These are phyloP conservation scores for Dicyrtoma fusca DNA, from an alignment of 2,888 invertebrate genomes.

Conservation along the genomic window DNA sequence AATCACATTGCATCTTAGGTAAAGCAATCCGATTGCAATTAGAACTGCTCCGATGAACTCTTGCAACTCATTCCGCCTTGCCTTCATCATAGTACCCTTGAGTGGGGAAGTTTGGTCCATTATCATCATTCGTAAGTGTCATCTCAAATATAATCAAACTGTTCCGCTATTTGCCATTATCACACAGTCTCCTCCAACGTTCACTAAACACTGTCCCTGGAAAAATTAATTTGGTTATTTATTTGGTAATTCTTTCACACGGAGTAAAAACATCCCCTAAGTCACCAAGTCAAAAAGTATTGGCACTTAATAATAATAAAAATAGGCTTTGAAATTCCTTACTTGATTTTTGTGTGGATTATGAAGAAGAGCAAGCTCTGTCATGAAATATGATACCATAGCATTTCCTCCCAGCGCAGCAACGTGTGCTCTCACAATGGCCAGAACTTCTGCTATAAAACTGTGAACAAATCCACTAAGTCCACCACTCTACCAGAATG, in stretches of 20 bases:
- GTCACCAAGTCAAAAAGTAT: too few relatives aligned
- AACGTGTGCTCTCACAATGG: slow-evolving; percentile 91
- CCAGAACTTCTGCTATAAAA: slow-evolving; percentile 89
- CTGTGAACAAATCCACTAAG: slow-evolving; percentile 92
- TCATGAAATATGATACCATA: slow-evolving; percentile 90
- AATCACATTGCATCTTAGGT: too few relatives aligned
- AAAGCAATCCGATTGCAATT: too few relatives aligned
- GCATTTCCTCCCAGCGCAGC: slow-evolving; percentile 93
- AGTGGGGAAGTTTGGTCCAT: too few relatives aligned
- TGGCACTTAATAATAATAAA: not conserved
- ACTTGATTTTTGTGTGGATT: slow-evolving; percentile 98
- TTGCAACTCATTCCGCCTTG: too few relatives aligned
- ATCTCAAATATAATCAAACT: too few relatives aligned
- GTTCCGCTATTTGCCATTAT: too few relatives aligned
- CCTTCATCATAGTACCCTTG: too few relatives aligned
- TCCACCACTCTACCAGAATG: slow-evolving; percentile 73
- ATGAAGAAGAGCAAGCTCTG: slow-evolving; percentile 85
- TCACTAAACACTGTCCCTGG: slow-evolving; percentile 93
- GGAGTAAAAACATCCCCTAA: too few relatives aligned
- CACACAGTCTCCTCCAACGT: slow-evolving; percentile 94
- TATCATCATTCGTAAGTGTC: too few relatives aligned
- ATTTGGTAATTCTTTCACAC: too few relatives aligned
- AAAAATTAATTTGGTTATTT: slow-evolving; percentile 59
- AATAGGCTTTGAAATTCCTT: slow-evolving; percentile 53
- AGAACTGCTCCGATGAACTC: too few relatives aligned